Base-by-base conservation (phyloP, 2,113 vertebrate genomes). In the Mustelus asterias region DNA sequence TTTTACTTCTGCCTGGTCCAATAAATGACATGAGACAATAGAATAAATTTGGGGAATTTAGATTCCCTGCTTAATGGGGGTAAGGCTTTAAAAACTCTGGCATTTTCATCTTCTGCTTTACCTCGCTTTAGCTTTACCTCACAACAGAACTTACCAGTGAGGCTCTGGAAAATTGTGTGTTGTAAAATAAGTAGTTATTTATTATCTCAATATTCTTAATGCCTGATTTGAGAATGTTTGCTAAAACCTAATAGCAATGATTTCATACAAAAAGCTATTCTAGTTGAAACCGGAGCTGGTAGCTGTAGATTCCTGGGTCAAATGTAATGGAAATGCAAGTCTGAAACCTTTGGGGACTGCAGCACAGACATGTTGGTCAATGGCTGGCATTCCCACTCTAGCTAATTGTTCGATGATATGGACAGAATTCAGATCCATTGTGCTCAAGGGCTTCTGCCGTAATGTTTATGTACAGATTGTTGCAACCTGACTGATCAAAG, bases 351-450 rank as follows among this genome's bases (percentile, higher is more conserved):
- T 41, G 89, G n/a, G 29, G 60, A 65, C 18, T n/a, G 16, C 18
- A 65, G 60, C 60, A 65, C 60, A 65, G 89, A 22, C 16, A 65
- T 37, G n/a, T 65, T 65, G 88, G 54, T 54, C 26, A 58, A 89
- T 89, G 48, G 14, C 29, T 63, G 89, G 14, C 60, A 93, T 92
- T 44, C 60, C 3, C 60, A 93, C 60, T 93, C 60, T 44, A 41
- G 88, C 54, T 92, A 60, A 83, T 83, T 41, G 80, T 44, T 83
- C 80, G 63, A 60, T 33, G 58, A 63, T 92, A 60, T 60, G 54
- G 54, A 92, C 88, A 92, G 89, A 93, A 93, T 65, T 93, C 89
- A 65, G 89, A 65, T n/a, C 60, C n/a, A 65, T n/a, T 37, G 18
- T 93, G 33, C 63, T 93, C 89, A 93, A 20, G 60, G 60, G 89